Conservation (phyloP, 2,888 invertebrate species). For the Drosophila buzzatii region DNA sequence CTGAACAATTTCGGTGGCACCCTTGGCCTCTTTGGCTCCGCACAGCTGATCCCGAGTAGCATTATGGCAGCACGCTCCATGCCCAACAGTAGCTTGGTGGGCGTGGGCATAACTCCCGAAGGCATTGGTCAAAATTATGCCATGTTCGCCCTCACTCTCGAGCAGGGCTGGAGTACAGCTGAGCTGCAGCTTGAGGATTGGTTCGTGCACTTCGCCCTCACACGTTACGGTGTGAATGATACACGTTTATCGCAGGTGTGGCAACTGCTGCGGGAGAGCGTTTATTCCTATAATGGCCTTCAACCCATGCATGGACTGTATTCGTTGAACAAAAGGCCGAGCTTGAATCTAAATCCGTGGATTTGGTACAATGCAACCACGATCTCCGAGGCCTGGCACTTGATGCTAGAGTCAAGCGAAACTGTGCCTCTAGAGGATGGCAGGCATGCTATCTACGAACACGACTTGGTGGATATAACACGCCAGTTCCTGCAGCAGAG, state of each 20-base stretch:
- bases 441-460: constrained; percentile 84
- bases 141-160: constrained; percentile 95
- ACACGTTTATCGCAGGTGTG: constrained; percentile 88
- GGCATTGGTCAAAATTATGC: constrained; percentile 98
- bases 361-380: constrained; percentile 89
- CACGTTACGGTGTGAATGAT: constrained; percentile 88
- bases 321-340: constrained; percentile 89
- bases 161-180: constrained; percentile 90
- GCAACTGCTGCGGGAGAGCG: constrained; percentile 87
- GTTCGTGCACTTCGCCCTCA: constrained; percentile 88
- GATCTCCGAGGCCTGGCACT: constrained; percentile 87
- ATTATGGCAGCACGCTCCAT: constrained; percentile 85
- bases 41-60: constrained; percentile 88
- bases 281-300: constrained; percentile 90
- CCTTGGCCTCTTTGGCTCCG: constrained; percentile 95
- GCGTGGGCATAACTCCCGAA: constrained; percentile 96
- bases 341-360: constrained; percentile 88
- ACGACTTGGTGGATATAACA: constrained; percentile 95
- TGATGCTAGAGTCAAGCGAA: constrained; percentile 83
- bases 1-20: constrained; percentile 98
- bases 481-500: constrained; percentile 93
- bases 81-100: constrained; percentile 92
- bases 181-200: constrained; percentile 88
- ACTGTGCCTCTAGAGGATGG: constrained; percentile 55
- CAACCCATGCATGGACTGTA: constrained; percentile 91